Evolutionary conservation across 2,113 vertebrate genomes (phyloP).

Genomic region (Cyphomyrus discorhynchus): DNA sequence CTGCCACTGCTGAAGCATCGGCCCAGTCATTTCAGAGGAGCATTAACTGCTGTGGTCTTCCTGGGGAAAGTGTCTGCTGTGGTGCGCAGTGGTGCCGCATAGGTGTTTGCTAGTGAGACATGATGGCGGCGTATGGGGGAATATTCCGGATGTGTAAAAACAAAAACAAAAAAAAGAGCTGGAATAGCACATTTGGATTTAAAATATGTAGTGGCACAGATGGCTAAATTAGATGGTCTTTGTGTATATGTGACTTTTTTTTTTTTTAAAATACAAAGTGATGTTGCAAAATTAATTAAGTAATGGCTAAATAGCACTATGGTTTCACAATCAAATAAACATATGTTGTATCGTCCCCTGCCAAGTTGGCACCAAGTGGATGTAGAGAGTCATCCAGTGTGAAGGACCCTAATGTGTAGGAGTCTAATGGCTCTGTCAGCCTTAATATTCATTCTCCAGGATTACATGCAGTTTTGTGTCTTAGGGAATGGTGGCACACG

Average conservation of each 20-base stretch:
- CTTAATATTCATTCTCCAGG: background rate
- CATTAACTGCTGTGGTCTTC: background rate
- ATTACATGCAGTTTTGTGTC: background rate
- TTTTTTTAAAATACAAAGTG: background rate
- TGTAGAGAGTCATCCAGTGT: background rate
- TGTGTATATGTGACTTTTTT: slow-evolving; percentile 2
- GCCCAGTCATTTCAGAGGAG: background rate
- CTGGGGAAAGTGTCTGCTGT: background rate
- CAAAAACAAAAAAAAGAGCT: no score
- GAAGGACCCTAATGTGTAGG: background rate
- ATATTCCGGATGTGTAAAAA: background rate
- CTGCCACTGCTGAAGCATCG: background rate
- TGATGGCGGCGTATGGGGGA: background rate
- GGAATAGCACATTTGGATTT: background rate
- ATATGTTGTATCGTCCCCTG: background rate
- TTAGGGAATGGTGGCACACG: background rate
- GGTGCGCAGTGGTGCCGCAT: background rate
- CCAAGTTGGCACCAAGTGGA: background rate
- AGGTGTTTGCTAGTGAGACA: background rate
- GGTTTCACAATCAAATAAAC: slow-evolving; percentile 6
- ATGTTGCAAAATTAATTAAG: slow-evolving; percentile 14
- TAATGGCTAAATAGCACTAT: slow-evolving; percentile 12
- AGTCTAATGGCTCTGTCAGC: background rate
- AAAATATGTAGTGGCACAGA: slow-evolving; percentile 9
- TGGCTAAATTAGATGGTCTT: background rate